Evolutionary conservation across 2,797 vertebrate species (phyloP), one percentile per base, ranked within the genome.

Genomic region (Margarornis squamiger): DNA sequence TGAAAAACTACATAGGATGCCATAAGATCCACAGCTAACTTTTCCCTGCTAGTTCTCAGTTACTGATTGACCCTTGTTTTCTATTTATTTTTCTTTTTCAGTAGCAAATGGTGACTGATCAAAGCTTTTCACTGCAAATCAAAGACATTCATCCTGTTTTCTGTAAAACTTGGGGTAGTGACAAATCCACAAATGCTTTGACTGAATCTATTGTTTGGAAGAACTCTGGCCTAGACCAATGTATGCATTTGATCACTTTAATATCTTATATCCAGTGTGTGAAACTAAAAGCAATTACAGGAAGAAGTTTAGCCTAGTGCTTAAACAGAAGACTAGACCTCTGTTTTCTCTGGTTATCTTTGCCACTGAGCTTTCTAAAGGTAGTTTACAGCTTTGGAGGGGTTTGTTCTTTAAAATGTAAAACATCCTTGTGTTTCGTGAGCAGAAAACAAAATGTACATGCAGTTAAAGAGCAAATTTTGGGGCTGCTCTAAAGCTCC

Each of bases 61-160:
- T 88, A 45, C 71, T 82, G 71, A 86, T 75, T 93, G 58, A 76
- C 54, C 57, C 55, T 76, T 73, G 29, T 78, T 94, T 95, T 87
- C 75, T 65, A 5, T 78, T 88, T 73, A 18, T 62, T 51, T 63
- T 38, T 54, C 38, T 61, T 82, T 67, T 52, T 43, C 39, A 39
- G 76, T 76, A 73, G 65, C 67, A 95, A 93, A 92, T 78, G 66
- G 57, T 91, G 87, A 72, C 72, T 91, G 81, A 90, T 90, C 63
- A 91, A 90, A 88, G 76, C 32, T 88, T 93, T 92, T 94, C 82
- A 41, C 59, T 95, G 85, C 76, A 95, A 96, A 93, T 95, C 82
- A 92, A 92, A 76, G 66, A 38, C 86, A 83, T 95, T 93, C 73
- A 90, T 94, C 73, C 80, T 88, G 30, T 62, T 91, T 92, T 86